Evolutionary conservation across 2,797 vertebrate species (phyloP), one percentile per base, ranked within the genome.

Genomic region (Danio kyathit): DNA sequence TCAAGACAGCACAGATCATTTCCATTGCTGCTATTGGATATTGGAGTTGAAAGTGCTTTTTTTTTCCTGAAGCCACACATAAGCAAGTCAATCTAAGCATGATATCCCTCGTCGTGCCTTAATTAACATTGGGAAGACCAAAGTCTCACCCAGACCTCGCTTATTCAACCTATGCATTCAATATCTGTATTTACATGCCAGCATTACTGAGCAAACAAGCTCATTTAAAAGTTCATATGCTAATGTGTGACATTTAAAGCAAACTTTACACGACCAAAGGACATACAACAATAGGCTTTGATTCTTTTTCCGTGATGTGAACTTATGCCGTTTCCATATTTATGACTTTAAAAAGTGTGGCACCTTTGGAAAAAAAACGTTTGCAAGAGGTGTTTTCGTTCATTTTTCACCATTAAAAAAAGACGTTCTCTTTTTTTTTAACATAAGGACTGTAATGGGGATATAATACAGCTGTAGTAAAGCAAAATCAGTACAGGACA

Each of bases 181-280:
- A 89, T 90, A 91, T 89, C 91, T 89, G 89, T 95, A 94, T 95
- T 95, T 94, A 95, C 94, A 95, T 95, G 93, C 83, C 88, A 92
- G 88, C 90, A 89, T 92, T 86, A 74, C 90, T 94, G 93, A 93
- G 94, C 94, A 95, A 95, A 95, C 94, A 95, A 94, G 94, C 94
- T 95, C 93, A 95, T 95, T 95, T 95, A 95, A 95, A 95, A 95
- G 94, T 95, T 95, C 94, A 95, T 92, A 95, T 95, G 94, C 94
- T 95, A 95, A 95, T 95, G 92, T 94, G 89, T 95, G 94, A 95
- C 94, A 95, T 95, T 95, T 95, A 94, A 95, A 94, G 92, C 94
- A 95, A 95, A 95, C 94, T 95, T 95, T 95, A 94, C 94, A 94
- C 93, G 94, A 92, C 92, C 91, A 94, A 95, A 95, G 94, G 94